These are phyloP conservation scores for Calosoma granatense DNA, from an alignment of 1,140 invertebrate genomes.

Conservation along the genomic window DNA sequence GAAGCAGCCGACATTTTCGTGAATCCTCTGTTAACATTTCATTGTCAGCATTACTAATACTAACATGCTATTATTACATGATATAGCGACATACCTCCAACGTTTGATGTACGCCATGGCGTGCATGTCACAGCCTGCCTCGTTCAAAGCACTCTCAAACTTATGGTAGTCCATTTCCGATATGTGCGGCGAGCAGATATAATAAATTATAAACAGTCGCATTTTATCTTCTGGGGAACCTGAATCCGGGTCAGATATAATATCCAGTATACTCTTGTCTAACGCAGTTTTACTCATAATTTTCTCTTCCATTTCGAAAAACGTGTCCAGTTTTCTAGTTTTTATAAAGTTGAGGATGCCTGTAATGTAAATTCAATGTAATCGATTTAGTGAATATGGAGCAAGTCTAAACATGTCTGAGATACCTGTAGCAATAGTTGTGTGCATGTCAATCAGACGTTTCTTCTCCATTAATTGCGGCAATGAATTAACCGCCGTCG, in stretches of 20 bases:
- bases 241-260: conserved; percentile 74
- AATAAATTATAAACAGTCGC: conserved; percentile 90
- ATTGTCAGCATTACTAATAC: conserved; percentile 14
- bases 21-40: conserved; percentile 51
- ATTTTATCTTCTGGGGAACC: conserved; percentile 90
- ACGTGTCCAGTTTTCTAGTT: conserved; percentile 82
- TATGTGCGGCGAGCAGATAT: conserved; percentile 72
- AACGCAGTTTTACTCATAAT: conserved; percentile 78
- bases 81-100: conserved; percentile 74
- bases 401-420: conserved; percentile 8
- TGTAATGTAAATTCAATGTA: conserved; percentile 24
- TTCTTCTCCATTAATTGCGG: conserved; percentile 97
- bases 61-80: conserved; percentile 14
- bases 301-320: conserved; percentile 97
- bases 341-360: conserved; percentile 88
- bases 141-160: conserved; percentile 64
- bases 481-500: conserved; percentile 87
- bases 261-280: conserved; percentile 66
- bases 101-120: conserved; percentile 78
- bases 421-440: conserved; percentile 85
- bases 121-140: conserved; percentile 75
- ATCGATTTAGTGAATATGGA: neutral
- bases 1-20: conserved; percentile 64
- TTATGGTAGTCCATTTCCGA: conserved; percentile 75
- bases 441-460: conserved; percentile 96